phyloP scores from a whole-genome alignment of 1,140 invertebrate genomes.

The Phortica variegata region DNA sequence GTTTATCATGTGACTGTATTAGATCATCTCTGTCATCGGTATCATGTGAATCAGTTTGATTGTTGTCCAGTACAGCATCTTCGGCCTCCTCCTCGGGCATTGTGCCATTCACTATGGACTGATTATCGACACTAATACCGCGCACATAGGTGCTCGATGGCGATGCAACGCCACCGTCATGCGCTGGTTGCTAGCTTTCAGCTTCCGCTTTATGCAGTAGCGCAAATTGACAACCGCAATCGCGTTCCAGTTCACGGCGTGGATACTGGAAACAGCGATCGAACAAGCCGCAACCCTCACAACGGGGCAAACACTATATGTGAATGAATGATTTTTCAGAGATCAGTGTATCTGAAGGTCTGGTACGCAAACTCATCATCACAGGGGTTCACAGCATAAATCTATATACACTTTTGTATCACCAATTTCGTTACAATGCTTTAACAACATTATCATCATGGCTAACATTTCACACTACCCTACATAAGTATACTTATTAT shows the following conservation, averaged over 20 bases:
- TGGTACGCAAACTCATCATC: too few species aligned
- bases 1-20: slow-evolving; percentile 12
- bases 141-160: slow-evolving; percentile 50
- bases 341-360: neutral
- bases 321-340: neutral
- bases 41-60: slow-evolving; percentile 18
- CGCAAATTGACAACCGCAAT: slow-evolving; percentile 84
- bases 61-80: slow-evolving; percentile 23
- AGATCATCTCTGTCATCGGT: slow-evolving; percentile 15
- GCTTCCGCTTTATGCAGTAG: slow-evolving; percentile 78
- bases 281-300: slow-evolving; percentile 77
- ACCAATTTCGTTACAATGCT: neutral
- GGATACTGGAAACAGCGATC: slow-evolving; percentile 82
- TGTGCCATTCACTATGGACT: slow-evolving; percentile 35
- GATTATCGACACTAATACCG: slow-evolving; percentile 41
- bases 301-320: slow-evolving; percentile 48
- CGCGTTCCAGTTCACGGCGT: slow-evolving; percentile 71
- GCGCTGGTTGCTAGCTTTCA: slow-evolving; percentile 60
- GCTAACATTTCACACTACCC: too few species aligned
- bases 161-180: slow-evolving; percentile 39
- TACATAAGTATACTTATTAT: too few species aligned
- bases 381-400: too few species aligned
- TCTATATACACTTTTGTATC: too few species aligned
- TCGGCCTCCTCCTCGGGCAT: slow-evolving; percentile 29
- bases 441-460: too few species aligned